Evolutionary conservation across 2,113 vertebrate species (phyloP).

Genomic region (Tetraodon nigroviridis): DNA sequence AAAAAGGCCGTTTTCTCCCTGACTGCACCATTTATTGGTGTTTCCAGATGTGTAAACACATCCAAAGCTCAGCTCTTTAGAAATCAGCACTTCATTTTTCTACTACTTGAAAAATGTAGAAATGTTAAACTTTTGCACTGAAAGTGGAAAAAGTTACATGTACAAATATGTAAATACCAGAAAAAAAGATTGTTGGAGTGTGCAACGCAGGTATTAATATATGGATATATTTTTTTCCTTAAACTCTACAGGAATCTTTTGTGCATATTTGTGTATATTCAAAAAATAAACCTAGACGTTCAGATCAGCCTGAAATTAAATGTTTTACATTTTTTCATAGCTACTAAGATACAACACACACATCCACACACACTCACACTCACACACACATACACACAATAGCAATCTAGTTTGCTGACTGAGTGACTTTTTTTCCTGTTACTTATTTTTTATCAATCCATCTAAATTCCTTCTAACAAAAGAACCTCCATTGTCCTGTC

Average conservation of each 20-base stretch:
- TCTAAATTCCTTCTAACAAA: neutral
- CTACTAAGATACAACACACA: neutral
- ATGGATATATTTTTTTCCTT: slow-evolving; percentile 21
- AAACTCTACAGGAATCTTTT: slow-evolving; percentile 18
- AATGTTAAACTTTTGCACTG: slow-evolving; percentile 55
- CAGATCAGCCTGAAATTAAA: neutral
- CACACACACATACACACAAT: too few species aligned
- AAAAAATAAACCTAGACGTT: slow-evolving; percentile 35
- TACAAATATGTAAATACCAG: slow-evolving; percentile 53
- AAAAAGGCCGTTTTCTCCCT: too few species aligned
- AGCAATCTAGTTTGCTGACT: neutral
- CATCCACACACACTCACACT: too few species aligned
- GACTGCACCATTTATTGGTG: too few species aligned
- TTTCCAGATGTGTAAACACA: slow-evolving; percentile 21
- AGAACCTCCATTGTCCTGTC: slow-evolving; percentile 24
- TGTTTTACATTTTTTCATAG: neutral
- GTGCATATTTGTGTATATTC: slow-evolving; percentile 62
- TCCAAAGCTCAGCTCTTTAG: slow-evolving; percentile 21
- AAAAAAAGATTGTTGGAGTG: slow-evolving; percentile 24
- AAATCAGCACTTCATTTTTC: slow-evolving; percentile 55
- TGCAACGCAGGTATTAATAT: slow-evolving; percentile 10
- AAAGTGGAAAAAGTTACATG: slow-evolving; percentile 30
- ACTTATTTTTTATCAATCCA: slow-evolving; percentile 1
- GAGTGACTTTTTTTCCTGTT: neutral
- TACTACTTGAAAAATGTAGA: slow-evolving; percentile 13